Evolutionary conservation across 1,140 invertebrate species (phyloP).

Genomic region (Drosophila lacteicornis): DNA sequence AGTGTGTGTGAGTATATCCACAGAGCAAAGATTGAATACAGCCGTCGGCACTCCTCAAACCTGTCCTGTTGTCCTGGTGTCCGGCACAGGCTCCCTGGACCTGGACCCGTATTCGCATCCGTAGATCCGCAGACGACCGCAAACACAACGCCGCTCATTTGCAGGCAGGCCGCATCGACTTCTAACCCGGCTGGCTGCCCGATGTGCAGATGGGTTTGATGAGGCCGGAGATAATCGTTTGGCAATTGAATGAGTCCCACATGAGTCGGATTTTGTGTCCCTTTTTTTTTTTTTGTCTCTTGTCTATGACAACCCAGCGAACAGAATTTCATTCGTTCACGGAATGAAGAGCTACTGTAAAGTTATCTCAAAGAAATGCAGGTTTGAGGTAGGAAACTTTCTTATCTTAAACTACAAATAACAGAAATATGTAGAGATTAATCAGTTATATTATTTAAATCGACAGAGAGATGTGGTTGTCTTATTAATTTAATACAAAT

Average conservation of each 20-base stretch:
- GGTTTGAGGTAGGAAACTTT: not conserved
- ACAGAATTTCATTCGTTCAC: not conserved
- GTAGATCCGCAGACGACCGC: conserved; percentile 31
- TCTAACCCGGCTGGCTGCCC: not conserved
- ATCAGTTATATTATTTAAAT: not conserved
- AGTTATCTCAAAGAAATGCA: not conserved
- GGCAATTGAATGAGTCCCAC: conserved; percentile 56
- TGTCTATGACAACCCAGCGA: conserved; percentile 14
- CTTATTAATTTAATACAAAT: not conserved
- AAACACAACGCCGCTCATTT: conserved; percentile 53
- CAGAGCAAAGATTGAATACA: conserved; percentile 50
- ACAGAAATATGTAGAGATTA: not conserved
- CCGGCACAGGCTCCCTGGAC: conserved; percentile 1
- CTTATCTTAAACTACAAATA: not conserved
- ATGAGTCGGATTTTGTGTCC: conserved; percentile 25
- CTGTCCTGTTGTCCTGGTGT: not conserved
- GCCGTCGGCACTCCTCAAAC: conserved; percentile 43
- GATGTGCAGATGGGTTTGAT: conserved; percentile 40
- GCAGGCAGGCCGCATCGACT: conserved; percentile 49
- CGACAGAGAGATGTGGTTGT: not conserved
- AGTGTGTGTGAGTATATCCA: conserved; percentile 8
- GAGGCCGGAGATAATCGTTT: conserved; percentile 55
- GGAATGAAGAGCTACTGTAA: not conserved
- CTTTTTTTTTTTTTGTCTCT: not conserved
- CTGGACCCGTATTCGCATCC: conserved; percentile 11